Evolutionary conservation across 2,797 vertebrate species (phyloP).

Genomic region (Anomalospiza imberbis): DNA sequence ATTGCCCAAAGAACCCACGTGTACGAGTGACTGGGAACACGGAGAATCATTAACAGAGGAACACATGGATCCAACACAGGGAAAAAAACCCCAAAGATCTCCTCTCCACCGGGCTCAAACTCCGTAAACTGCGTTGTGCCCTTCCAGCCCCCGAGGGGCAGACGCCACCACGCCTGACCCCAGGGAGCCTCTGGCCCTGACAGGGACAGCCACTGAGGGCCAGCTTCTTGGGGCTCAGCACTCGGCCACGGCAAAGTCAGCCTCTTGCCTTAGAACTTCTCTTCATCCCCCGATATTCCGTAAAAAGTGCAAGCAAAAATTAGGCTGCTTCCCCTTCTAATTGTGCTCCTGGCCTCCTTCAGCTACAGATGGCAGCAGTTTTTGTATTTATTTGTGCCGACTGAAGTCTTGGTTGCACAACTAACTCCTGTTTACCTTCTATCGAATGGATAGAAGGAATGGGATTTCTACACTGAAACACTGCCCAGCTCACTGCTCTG

Average conservation of each 20-base stretch:
- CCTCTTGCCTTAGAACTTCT: not conserved
- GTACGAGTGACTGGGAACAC: not conserved
- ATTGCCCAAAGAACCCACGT: fast-evolving
- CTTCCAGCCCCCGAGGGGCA: not conserved
- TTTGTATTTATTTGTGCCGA: not conserved
- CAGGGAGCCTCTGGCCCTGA: not conserved
- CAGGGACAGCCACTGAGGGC: fast-evolving
- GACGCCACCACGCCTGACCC: not conserved
- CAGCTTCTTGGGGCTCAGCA: not conserved
- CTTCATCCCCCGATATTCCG: fast-evolving
- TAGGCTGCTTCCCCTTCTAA: not conserved
- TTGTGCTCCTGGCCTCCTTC: not conserved
- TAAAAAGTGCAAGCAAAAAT: not conserved
- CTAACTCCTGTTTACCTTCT: not conserved
- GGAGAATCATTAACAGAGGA: not conserved
- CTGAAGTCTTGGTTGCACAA: not conserved
- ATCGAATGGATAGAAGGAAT: not conserved
- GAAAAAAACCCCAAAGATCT: not conserved
- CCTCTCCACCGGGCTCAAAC: not conserved
- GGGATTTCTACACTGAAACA: not conserved
- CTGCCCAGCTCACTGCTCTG: not conserved
- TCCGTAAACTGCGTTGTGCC: not conserved
- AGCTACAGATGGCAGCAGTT: not conserved
- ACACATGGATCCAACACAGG: fast-evolving
- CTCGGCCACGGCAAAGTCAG: fast-evolving